phyloP scores from a whole-genome alignment of 2,797 vertebrate species.

The Cirrhinus mrigala region DNA sequence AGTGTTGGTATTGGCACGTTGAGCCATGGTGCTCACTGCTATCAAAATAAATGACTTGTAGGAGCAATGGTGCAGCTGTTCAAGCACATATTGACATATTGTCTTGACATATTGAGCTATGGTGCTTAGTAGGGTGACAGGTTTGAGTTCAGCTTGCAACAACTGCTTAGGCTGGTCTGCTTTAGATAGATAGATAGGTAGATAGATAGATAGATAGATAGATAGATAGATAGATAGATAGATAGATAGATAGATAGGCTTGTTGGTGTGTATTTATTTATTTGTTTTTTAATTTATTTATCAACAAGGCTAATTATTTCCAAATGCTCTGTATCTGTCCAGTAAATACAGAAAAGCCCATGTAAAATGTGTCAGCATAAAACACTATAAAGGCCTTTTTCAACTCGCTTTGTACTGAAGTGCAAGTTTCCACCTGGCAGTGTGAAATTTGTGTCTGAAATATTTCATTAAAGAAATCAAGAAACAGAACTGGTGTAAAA shows the following conservation, averaged over 20 bases:
- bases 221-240: too few species aligned
- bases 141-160: constrained; percentile 3
- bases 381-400: neutral
- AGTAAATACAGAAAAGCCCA: neutral
- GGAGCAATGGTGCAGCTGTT: neutral
- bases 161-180: neutral
- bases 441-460: neutral
- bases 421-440: neutral
- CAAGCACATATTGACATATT: neutral
- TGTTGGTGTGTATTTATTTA: too few species aligned
- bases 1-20: neutral
- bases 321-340: neutral
- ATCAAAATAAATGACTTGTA: neutral
- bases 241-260: too few species aligned
- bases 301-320: neutral
- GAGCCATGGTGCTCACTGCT: neutral
- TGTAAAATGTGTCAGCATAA: neutral
- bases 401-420: neutral
- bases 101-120: neutral
- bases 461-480: neutral
- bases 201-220: too few species aligned
- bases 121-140: neutral
- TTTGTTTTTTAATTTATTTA: too few species aligned
- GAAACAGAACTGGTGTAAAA: constrained; percentile 6
- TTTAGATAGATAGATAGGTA: too few species aligned